These are phyloP conservation scores for Sebastes aleutianus DNA, from an alignment of 2,797 vertebrate genomes.

Conservation along the genomic window DNA sequence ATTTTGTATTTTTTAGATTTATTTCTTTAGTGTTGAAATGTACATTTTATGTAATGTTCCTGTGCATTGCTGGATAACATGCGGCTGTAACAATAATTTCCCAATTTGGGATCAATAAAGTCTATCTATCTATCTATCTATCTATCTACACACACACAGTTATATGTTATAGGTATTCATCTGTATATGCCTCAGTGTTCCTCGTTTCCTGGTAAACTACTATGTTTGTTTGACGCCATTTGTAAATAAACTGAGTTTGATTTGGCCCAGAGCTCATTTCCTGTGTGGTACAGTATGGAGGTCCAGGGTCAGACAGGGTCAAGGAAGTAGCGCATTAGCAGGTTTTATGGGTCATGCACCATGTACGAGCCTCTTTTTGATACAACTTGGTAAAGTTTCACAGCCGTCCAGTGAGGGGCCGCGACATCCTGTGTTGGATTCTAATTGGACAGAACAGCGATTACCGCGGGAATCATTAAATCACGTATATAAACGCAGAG, in stretches of 20 bases:
- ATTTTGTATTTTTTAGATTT: too few relatives aligned
- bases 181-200: neutral
- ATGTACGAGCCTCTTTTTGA: constrained; percentile 3
- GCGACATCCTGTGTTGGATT: neutral
- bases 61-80: too few relatives aligned
- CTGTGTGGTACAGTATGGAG: constrained; percentile 1
- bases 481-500: neutral
- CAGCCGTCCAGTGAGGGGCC: neutral
- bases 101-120: too few relatives aligned
- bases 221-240: constrained; percentile 1
- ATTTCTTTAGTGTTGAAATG: too few relatives aligned
- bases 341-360: constrained; percentile 46
- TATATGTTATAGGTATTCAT: neutral
- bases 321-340: constrained; percentile 20
- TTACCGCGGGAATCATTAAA: constrained; percentile 47
- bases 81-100: too few relatives aligned
- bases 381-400: constrained; percentile 12
- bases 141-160: neutral
- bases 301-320: constrained; percentile 25
- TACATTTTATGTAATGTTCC: too few relatives aligned
- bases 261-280: constrained; percentile 6
- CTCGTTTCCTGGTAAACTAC: neutral
- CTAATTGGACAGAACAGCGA: constrained; percentile 20
- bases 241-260: constrained; percentile 8
- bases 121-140: too few relatives aligned